phyloP scores from a whole-genome alignment of 2,888 invertebrate species.

The Diarsia brunnea region DNA sequence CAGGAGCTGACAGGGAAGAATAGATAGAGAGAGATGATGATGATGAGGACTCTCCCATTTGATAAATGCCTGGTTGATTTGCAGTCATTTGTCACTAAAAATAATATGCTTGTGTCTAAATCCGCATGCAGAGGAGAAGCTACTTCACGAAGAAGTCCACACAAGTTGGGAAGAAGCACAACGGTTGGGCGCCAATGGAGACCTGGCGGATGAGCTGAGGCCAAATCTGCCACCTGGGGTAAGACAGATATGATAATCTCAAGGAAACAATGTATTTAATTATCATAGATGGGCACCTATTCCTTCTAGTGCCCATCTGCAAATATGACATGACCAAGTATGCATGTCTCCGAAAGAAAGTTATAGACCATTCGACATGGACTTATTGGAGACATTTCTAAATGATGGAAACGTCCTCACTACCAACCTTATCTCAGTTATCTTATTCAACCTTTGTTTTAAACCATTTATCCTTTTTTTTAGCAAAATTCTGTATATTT shows the following conservation, averaged over 20 bases:
- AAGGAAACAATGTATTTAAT: neutral
- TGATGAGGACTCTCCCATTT: neutral
- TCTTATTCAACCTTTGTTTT: too few species aligned
- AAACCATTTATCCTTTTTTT: neutral
- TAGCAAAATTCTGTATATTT: neutral
- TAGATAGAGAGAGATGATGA: neutral
- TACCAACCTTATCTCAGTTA: neutral
- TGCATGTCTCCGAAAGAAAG: neutral
- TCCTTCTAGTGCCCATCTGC: neutral
- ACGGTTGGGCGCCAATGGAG: constrained; percentile 83
- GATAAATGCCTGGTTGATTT: neutral
- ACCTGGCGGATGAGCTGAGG: constrained; percentile 84
- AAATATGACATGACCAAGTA: neutral
- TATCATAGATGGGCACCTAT: neutral
- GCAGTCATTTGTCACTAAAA: neutral
- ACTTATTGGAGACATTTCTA: neutral
- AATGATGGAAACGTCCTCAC: neutral
- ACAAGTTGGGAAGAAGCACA: constrained; percentile 93
- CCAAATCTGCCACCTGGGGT: constrained; percentile 85
- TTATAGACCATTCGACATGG: neutral
- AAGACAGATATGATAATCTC: constrained; percentile 36
- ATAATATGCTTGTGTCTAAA: neutral
- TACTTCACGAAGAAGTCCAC: constrained; percentile 94
- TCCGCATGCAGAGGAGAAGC: constrained; percentile 93
- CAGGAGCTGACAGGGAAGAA: neutral